A percentile compares a stretch with the other conserved stretches of the same genome.
Evolutionary conservation across 1,140 invertebrate species (phyloP).

Genomic region (Bombus consobrinus): DNA sequence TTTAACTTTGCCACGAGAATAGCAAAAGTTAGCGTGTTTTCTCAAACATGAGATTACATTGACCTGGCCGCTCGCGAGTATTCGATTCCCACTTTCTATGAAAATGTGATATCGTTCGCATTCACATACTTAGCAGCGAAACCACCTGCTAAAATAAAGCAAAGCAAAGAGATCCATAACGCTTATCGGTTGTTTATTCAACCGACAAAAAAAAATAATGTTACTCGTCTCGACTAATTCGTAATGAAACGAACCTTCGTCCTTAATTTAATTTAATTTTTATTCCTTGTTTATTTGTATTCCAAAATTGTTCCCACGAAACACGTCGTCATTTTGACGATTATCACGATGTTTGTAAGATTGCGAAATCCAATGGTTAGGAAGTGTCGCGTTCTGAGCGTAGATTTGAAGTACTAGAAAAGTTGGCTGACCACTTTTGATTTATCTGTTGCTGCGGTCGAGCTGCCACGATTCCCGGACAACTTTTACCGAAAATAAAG

Average conservation of each 20-base stretch:
- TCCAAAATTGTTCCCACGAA: neutral
- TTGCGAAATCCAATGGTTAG: neutral
- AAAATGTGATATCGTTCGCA: neutral
- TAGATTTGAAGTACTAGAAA: constrained; percentile 55
- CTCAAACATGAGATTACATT: constrained; percentile 30
- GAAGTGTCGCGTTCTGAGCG: no score
- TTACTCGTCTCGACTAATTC: neutral
- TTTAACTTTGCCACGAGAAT: constrained; percentile 2
- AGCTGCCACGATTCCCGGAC: constrained; percentile 21
- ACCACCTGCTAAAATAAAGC: neutral
- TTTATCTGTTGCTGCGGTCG: constrained; percentile 59
- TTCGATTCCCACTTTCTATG: constrained; percentile 15
- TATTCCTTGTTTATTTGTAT: no score
- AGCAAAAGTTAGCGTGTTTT: constrained; percentile 26
- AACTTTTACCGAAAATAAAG: constrained; percentile 58
- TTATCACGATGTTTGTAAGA: neutral
- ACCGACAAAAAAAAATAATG: no score
- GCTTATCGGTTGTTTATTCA: neutral
- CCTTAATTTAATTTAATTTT: no score
- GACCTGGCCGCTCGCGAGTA: neutral
- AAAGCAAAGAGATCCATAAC: neutral
- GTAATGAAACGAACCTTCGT: neutral
- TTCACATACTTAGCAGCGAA: neutral
- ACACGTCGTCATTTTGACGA: neutral
- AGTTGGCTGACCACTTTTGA: constrained; percentile 63